phyloP scores from a whole-genome alignment of 2,888 invertebrate species.

The Lypha dubia region DNA sequence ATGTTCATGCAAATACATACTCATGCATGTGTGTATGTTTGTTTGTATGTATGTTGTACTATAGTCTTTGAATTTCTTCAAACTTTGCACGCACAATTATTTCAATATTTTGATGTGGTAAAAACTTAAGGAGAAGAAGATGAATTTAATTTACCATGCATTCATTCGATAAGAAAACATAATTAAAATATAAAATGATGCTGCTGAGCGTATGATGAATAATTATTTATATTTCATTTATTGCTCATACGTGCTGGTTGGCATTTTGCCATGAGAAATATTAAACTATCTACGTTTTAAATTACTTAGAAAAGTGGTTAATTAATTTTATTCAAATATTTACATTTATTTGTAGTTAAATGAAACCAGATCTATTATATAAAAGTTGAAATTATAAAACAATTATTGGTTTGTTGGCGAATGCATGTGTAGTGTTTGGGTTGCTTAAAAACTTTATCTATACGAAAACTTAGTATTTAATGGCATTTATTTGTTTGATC shows the following conservation, averaged over 20 bases:
- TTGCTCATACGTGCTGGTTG: slow-evolving; percentile 40
- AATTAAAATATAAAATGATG: not conserved
- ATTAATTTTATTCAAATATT: slow-evolving; percentile 8
- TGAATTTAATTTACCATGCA: not conserved
- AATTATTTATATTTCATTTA: slow-evolving; percentile 28
- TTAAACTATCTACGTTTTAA: not conserved
- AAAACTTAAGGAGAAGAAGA: not conserved
- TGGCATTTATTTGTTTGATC: too few relatives aligned
- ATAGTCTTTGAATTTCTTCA: not conserved
- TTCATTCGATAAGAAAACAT: not conserved
- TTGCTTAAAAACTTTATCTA: not conserved
- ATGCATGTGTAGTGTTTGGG: not conserved
- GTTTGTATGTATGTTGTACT: too few relatives aligned
- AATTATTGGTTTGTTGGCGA: not conserved
- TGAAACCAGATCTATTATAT: not conserved
- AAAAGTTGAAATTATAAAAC: not conserved
- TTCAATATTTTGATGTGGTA: not conserved
- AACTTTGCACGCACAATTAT: not conserved
- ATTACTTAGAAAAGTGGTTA: slow-evolving; percentile 3
- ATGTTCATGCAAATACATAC: too few relatives aligned
- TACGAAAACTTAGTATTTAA: too few relatives aligned
- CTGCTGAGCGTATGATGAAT: slow-evolving; percentile 21
- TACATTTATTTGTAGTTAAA: not conserved
- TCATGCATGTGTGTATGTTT: too few relatives aligned
- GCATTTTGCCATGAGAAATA: too few relatives aligned